Base-by-base conservation (phyloP, 2,888 invertebrate genomes). In the Cryptus viduatorius region DNA sequence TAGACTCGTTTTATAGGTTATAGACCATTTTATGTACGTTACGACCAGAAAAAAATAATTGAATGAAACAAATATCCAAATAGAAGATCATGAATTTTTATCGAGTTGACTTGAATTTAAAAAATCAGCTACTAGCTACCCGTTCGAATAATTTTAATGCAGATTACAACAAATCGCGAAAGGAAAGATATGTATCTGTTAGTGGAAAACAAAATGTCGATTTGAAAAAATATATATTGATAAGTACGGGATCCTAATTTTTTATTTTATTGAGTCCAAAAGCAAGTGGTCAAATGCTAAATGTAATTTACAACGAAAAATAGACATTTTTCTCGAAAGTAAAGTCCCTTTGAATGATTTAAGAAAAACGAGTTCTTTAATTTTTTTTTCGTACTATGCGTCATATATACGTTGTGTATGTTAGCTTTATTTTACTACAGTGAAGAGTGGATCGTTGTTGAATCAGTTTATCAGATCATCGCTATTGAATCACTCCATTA, bases 401-500 rank as follows among this genome's bases (percentile, higher is more conserved):
- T 37, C 44, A 76, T 61, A 72, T 65, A 68, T 79, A 42, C 24
- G 31, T 59, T 10, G n/a, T 48, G 37, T 50, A 29, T 14, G 37
- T 48, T 44, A 59, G 59, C 12, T 75, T 81, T 19, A 69, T 31
- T 86, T 56, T 69, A 50, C 37, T 14, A 29, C 14, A 53, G 59
- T 19, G 46, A 53, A 65, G 37, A 53, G 19, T 42, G 14, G 56
- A 68, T 67, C 31, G 44, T 73, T 50, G 77, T 79, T 68, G 61
- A 69, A 59, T 76, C 87, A 84, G 89, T 90, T 90, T 90, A 93
- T 93, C 91, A 86, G 92, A 92, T 93, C 90, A 89, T 88, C 88
- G 88, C 89, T 90, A 93, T 93, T 93, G 91, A 93, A 93, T 93
- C 91, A 91, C 89, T 92, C 92, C 92, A 93, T 93, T 93, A 93